These are phyloP conservation scores for Onychomys arenicola DNA, from an alignment of 2,797 vertebrate genomes.

Conservation along the genomic window DNA sequence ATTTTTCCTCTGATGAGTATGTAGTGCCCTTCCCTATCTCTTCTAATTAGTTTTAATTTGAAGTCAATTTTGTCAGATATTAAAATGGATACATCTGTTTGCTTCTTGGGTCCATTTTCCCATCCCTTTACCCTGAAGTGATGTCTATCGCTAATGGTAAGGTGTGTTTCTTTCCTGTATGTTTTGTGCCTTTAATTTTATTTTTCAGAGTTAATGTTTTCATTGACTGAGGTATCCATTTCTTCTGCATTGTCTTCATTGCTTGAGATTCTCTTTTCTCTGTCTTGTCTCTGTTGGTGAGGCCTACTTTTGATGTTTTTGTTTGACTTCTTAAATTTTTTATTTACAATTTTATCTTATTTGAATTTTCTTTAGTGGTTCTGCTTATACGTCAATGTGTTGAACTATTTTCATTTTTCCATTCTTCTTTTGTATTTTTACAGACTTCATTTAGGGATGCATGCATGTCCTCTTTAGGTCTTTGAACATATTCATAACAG, in stretches of 20 bases:
- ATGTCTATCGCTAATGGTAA: neutral
- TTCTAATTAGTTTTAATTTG: too few relatives aligned
- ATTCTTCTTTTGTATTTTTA: neutral
- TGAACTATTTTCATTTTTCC: neutral
- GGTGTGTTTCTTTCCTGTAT: neutral
- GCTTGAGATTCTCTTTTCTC: neutral
- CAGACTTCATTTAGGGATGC: neutral
- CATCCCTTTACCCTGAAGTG: neutral
- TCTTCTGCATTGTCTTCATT: neutral
- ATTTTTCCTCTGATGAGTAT: too few relatives aligned
- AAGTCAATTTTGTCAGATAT: too few relatives aligned
- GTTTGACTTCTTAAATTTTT: neutral
- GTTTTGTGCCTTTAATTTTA: neutral
- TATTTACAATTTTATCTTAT: neutral
- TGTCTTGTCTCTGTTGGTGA: neutral
- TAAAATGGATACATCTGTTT: too few relatives aligned
- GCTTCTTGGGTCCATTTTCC: too few relatives aligned
- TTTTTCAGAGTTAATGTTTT: neutral
- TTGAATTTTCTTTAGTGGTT: neutral
- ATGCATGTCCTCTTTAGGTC: neutral
- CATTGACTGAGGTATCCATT: neutral
- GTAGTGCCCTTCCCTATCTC: too few relatives aligned
- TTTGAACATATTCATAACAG: neutral
- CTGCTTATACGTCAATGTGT: neutral
- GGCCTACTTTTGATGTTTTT: neutral